A percentile compares a stretch with the other conserved stretches of the same genome.
These are phyloP conservation scores for Aegotheles bennettii DNA, from an alignment of 2,113 vertebrate genomes.

Conservation along the genomic window DNA sequence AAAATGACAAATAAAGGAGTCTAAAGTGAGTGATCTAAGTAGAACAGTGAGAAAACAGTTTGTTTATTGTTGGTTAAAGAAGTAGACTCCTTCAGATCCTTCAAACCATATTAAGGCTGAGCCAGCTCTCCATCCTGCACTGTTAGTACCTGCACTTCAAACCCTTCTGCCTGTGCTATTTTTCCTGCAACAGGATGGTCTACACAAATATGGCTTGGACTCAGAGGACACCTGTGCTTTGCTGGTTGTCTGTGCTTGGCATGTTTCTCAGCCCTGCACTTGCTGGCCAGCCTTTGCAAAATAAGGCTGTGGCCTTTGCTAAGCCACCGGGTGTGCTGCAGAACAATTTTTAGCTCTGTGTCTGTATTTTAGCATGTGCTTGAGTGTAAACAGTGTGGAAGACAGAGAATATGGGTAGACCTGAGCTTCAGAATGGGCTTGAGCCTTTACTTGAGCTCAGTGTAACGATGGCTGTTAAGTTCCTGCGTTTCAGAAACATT, in stretches of 20 bases:
- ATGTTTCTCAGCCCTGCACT: neutral
- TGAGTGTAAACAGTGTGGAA: neutral
- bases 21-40: neutral
- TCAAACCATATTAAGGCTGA: neutral
- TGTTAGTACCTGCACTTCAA: neutral
- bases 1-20: neutral
- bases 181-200: neutral
- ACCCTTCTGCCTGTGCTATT: neutral
- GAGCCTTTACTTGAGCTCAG: neutral
- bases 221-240: neutral
- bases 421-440: neutral
- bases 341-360: rapidly evolving
- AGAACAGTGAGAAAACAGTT: neutral
- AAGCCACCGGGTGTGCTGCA: neutral
- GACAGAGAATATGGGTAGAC: no score
- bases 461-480: rapidly evolving
- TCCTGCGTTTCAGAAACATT: neutral
- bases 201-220: rapidly evolving
- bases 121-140: neutral
- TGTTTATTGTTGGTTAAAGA: neutral
- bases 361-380: neutral
- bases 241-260: neutral
- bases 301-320: neutral
- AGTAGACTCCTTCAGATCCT: neutral
- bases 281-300: neutral